phyloP scores from a whole-genome alignment of 2,113 vertebrate species.

The Merops nubicus region DNA sequence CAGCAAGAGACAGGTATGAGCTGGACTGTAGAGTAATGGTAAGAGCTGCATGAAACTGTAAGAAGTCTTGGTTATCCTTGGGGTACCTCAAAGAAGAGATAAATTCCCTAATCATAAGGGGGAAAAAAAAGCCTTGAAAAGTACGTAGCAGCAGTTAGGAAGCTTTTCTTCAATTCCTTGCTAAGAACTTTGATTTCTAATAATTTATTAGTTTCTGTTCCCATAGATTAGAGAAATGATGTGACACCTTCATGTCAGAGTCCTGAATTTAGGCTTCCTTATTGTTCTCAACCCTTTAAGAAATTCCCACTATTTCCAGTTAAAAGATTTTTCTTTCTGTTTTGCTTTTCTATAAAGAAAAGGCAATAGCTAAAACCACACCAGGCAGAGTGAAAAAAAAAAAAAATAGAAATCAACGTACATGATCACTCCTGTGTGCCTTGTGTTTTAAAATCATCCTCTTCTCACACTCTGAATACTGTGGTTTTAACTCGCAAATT shows the following conservation, averaged over 20 bases:
- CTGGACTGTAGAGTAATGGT: not conserved
- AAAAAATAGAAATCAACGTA: not conserved
- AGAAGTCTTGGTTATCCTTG: not conserved
- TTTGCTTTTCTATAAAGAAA: not conserved
- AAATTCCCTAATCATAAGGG: not conserved
- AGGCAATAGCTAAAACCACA: not conserved
- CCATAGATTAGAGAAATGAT: not conserved
- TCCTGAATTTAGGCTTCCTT: not conserved
- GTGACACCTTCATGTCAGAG: not conserved
- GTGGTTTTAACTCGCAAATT: not conserved
- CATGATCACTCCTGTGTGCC: accelerated
- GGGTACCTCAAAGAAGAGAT: not conserved
- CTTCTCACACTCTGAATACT: not conserved
- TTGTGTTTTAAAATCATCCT: not conserved
- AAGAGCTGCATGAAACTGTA: not conserved
- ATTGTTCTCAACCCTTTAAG: not conserved
- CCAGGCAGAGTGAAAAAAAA: not conserved
- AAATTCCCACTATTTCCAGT: not conserved
- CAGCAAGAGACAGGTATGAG: too few relatives aligned
- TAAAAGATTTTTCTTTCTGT: not conserved
- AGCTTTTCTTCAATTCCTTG: not conserved
- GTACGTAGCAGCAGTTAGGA: not conserved
- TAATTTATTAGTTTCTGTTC: not conserved
- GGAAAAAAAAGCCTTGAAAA: not conserved
- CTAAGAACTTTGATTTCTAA: not conserved